Percentiles rank a stretch among this genome's conserved stretches.
Evolutionary conservation across 2,797 vertebrate species (phyloP).

Genomic region (Alectoris magna): DNA sequence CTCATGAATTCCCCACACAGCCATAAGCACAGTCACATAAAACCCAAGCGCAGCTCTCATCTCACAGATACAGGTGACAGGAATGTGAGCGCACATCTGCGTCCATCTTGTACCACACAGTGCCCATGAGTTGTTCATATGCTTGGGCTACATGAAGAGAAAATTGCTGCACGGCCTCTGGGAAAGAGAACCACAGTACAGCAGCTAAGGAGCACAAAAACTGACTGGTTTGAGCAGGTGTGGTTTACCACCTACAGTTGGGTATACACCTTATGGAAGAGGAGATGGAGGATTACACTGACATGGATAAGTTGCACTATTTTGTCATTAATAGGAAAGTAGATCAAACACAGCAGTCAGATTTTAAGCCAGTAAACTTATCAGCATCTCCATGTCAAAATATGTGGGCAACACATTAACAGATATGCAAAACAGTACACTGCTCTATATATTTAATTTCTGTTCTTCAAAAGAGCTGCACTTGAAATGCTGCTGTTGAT

Average conservation of each 20-base stretch:
- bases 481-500: not conserved
- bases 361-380: not conserved
- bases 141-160: not conserved
- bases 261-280: not conserved
- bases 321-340: not conserved
- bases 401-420: not conserved
- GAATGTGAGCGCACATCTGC: not conserved
- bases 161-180: not conserved
- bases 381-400: not conserved
- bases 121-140: not conserved
- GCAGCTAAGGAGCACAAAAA: not conserved
- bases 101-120: not conserved
- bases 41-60: not conserved
- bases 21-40: not conserved
- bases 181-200: not conserved
- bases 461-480: not conserved
- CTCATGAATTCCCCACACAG: fast-evolving
- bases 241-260: not conserved
- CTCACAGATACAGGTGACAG: not conserved
- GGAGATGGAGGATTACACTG: not conserved
- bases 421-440: not conserved
- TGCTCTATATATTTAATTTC: not conserved
- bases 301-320: not conserved
- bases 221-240: not conserved
- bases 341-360: not conserved